Base-by-base conservation (phyloP, 2,888 invertebrate genomes). In the Sesamia inferens region DNA sequence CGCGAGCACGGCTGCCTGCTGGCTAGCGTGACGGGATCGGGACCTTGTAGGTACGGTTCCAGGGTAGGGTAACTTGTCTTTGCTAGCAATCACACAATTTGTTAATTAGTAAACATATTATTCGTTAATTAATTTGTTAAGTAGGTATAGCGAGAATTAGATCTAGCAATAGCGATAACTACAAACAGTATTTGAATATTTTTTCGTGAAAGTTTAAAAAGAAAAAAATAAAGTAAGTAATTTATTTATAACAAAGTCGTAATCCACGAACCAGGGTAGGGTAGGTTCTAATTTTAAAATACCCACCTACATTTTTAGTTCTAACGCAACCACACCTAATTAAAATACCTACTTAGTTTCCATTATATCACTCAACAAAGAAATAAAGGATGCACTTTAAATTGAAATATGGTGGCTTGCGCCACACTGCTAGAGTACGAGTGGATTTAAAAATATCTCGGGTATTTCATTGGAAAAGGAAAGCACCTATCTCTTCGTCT, bases 391-490 rank as follows among this genome's bases (percentile, higher is more conserved):
- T 58, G 48, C 39, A n/a, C 11, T 54, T 31, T 51, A 19, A 39
- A 44, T 19, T 59, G 22, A 78, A 72, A 16, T n/a, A 39, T 58
- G 19, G 10, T 48, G 48, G 39, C 19, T 39, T 44, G 2, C 44
- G 44, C 13, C 19, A 19, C 19, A 42, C 47, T 24, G 19, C 44
- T 59, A 24, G 13, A 24, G 19, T 22, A 47, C 31, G 6, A 47
- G 31, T n/a, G 39, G n/a, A 10, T 42, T 4, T 71, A 71, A 62
- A 80, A 74, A 80, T 74, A 80, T 48, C 54, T 44, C n/a, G 19
- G 5, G 22, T 31, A 62, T 80, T 44, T 55, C 13, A 55, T 31
- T 19, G 6, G 62, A 80, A 62, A 62, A 47, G 19, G 55, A 75
- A 24, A 24, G 31, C 14, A n/a, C 42, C 31, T 31, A 72, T 73